These are phyloP conservation scores for Mantis religiosa DNA, from an alignment of 2,888 invertebrate genomes.

Conservation along the genomic window DNA sequence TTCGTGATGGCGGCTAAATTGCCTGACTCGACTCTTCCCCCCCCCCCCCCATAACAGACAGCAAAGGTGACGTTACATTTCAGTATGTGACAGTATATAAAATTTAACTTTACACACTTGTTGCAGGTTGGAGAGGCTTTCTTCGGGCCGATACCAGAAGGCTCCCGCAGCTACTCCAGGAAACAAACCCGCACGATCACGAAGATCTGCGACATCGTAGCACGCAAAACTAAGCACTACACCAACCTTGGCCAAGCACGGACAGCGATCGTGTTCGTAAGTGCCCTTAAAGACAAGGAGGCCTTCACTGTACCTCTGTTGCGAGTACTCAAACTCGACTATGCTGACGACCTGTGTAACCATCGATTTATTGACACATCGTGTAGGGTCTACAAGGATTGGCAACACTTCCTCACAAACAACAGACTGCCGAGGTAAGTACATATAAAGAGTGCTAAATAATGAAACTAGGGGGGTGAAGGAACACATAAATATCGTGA, in stretches of 20 bases:
- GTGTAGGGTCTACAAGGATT: neutral
- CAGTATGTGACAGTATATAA: too few species aligned
- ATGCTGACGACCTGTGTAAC: neutral
- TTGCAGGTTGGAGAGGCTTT: neutral
- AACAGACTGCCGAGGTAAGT: neutral
- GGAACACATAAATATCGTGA: too few species aligned
- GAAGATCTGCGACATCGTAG: neutral
- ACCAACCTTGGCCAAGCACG: neutral
- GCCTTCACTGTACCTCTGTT: neutral
- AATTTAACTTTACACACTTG: neutral
- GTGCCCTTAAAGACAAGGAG: neutral
- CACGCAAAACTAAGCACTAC: neutral
- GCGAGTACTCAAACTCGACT: neutral
- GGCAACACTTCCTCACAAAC: neutral
- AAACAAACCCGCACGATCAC: neutral
- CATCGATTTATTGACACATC: neutral
- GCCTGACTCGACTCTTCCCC: too few species aligned
- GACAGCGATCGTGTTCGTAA: neutral
- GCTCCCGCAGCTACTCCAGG: neutral
- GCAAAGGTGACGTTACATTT: too few species aligned
- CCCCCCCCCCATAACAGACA: too few species aligned
- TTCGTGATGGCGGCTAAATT: too few species aligned
- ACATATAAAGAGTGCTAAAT: neutral
- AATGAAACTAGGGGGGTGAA: too few species aligned
- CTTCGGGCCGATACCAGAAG: neutral